These are phyloP conservation scores for Leptarthrus brevirostris DNA, from an alignment of 2,888 invertebrate genomes.

Conservation along the genomic window DNA sequence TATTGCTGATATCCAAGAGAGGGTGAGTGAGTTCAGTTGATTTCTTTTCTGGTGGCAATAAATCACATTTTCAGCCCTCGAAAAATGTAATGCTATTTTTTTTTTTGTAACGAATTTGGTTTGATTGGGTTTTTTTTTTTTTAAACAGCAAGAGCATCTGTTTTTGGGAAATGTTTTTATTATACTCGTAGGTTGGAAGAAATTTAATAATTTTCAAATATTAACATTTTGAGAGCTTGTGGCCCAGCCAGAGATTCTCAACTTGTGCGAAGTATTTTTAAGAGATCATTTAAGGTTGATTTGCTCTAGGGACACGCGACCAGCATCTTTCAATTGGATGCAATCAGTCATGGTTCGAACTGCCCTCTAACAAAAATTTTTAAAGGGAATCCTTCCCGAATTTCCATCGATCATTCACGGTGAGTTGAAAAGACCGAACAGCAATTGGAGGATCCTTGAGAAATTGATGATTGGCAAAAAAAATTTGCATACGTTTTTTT, in stretches of 20 bases:
- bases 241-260: too few relatives aligned
- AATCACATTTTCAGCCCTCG: constrained; percentile 41
- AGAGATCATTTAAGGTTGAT: too few relatives aligned
- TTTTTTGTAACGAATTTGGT: neutral
- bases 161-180: too few relatives aligned
- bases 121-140: neutral
- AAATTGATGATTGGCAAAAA: neutral
- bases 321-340: neutral
- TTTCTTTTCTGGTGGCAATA: constrained; percentile 32
- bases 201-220: too few relatives aligned
- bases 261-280: too few relatives aligned
- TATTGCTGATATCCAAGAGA: neutral
- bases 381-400: neutral
- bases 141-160: neutral
- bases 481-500: constrained; percentile 31
- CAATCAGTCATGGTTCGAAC: neutral
- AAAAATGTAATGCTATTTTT: constrained; percentile 6
- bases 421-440: neutral
- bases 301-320: neutral
- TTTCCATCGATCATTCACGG: neutral
- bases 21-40: constrained; percentile 14
- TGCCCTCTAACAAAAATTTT: neutral
- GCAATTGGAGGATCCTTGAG: constrained; percentile 8
- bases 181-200: too few relatives aligned
- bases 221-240: too few relatives aligned